Percentiles rank a stretch among this genome's conserved stretches.
phyloP scores from a whole-genome alignment of 2,888 invertebrate species.

The Melieria picta region DNA sequence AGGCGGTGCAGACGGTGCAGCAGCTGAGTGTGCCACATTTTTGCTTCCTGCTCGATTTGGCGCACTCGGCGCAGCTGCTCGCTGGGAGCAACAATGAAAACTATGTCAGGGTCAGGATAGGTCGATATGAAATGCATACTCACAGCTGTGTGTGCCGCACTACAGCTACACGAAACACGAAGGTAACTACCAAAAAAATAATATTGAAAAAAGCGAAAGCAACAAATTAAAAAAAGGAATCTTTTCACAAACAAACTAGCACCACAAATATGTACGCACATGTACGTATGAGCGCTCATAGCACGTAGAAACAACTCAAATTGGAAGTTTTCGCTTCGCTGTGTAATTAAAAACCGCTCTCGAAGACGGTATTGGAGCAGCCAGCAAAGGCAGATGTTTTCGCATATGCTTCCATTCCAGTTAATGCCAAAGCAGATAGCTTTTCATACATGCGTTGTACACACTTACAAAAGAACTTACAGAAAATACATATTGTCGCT shows the following conservation, averaged over 20 bases:
- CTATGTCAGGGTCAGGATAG: constrained; percentile 58
- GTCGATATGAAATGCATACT: constrained; percentile 16
- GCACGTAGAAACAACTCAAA: constrained; percentile 6
- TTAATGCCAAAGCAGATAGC: too few species aligned
- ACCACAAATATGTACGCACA: background rate
- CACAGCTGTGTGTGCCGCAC: background rate
- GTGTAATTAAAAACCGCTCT: constrained; percentile 31
- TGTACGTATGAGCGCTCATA: background rate
- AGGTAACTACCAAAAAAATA: constrained; percentile 1
- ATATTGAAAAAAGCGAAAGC: too few species aligned
- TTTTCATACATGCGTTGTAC: too few species aligned
- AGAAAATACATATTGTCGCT: too few species aligned
- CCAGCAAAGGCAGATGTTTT: too few species aligned
- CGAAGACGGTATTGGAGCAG: constrained; percentile 20
- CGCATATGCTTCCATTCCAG: too few species aligned
- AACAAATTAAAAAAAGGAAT: constrained; percentile 1
- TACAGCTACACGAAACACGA: background rate
- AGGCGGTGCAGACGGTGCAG: too few species aligned
- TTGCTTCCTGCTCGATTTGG: constrained; percentile 23
- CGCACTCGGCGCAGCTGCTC: constrained; percentile 16
- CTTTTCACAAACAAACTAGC: background rate
- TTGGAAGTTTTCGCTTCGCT: constrained; percentile 25
- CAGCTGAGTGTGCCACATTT: background rate
- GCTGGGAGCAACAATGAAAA: constrained; percentile 47
- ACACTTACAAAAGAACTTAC: too few species aligned